Evolutionary conservation across 1,140 invertebrate genomes (phyloP), one percentile per base, ranked within the genome.

Genomic region (Drosophila kanapiae): DNA sequence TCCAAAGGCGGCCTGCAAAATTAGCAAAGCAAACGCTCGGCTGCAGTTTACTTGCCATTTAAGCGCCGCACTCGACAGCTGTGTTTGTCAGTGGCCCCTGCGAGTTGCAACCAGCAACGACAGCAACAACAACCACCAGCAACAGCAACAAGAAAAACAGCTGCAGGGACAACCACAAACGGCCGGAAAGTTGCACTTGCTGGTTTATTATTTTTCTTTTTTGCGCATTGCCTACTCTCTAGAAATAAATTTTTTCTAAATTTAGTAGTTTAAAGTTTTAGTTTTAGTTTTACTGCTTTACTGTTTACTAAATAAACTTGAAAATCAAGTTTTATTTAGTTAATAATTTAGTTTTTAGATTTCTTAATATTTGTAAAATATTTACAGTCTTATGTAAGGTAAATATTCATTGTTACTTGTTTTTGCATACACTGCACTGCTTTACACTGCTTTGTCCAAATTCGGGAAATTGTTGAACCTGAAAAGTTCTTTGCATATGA

Each of bases 31-130:
- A 88, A 88, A 88, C 77, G 77, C 68, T 80, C 75, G 69, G 70
- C 76, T 90, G 85, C 85, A 88, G 81, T 90, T 88, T 88, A 85
- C 85, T 88, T 84, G 81, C 85, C 85, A 90, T 90, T 88, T 90
- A 90, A 90, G 81, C 78, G 74, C 78, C 58, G 63, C 85, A 90
- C 78, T 78, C 75, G 81, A 88, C 85, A 81, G 85, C 85, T 87
- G 85, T 80, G 84, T 87, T 87, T 87, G 85, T 84, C 85, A 80
- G 68, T 70, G 72, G 68, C 77, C 70, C 68, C 43, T 47, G 56
- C 63, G 43, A 60, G 31, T 71, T 49, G 43, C 69, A 72, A 59
- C 67, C 37, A 63, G 45, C 37, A 59, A 59, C 53, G 40, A 47
- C 16, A 61, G 43, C 58, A 69, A 16, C 57, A 61, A 13, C 47